A percentile compares a stretch with the other conserved stretches of the same genome.
phyloP scores from a whole-genome alignment of 2,797 vertebrate species.

The Aplochiton taeniatus region DNA sequence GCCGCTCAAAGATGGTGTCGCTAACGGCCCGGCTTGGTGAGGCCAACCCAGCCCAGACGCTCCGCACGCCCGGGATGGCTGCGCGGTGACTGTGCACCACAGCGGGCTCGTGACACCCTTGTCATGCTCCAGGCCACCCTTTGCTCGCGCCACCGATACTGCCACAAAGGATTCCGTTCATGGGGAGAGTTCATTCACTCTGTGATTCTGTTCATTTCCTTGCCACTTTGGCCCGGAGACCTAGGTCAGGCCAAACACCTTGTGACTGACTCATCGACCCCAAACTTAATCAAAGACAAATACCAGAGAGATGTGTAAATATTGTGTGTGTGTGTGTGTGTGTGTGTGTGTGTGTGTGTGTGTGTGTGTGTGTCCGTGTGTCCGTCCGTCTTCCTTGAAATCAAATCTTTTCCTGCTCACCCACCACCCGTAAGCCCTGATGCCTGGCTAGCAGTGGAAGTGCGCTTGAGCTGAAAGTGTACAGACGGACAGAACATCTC shows the following conservation, averaged over 20 bases:
- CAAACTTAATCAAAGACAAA: slow-evolving; percentile 43
- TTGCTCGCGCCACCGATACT: no score
- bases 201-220: slow-evolving; percentile 21
- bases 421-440: not conserved
- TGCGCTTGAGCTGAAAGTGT: no score
- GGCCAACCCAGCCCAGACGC: slow-evolving; percentile 1
- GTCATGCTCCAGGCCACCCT: slow-evolving; percentile 1
- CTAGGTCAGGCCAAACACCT: slow-evolving; percentile 33
- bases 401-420: not conserved
- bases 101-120: not conserved
- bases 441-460: no score
- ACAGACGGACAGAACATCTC: no score
- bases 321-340: slow-evolving; percentile 23
- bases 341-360: slow-evolving; percentile 6
- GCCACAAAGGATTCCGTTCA: slow-evolving; percentile 37
- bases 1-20: no score
- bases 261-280: slow-evolving; percentile 51
- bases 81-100: slow-evolving; percentile 5
- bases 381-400: slow-evolving; percentile 25
- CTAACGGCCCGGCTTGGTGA: no score
- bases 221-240: slow-evolving; percentile 25
- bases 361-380: slow-evolving; percentile 7
- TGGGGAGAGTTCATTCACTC: slow-evolving; percentile 15
- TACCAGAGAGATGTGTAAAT: slow-evolving; percentile 48
- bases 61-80: slow-evolving; percentile 15